Conservation (phyloP, 92 coral and sea anemone genomes). For the Scolanthus callimorphus region DNA sequence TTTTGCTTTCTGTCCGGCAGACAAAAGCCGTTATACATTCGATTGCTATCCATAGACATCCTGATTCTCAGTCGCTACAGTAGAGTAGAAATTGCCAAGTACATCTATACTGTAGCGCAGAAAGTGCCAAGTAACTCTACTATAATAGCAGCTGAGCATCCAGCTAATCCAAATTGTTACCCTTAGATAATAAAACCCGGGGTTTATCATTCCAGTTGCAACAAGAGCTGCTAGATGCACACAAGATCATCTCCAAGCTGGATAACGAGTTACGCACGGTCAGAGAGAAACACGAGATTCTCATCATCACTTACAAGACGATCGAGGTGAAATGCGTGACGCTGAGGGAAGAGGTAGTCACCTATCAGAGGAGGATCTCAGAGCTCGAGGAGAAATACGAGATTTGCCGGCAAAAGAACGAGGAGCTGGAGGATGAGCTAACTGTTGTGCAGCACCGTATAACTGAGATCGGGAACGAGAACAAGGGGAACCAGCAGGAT, state of each 20-base stretch:
- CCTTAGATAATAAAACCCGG: too few relatives aligned
- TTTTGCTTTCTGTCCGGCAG: too few relatives aligned
- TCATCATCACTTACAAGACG: constrained; percentile 65
- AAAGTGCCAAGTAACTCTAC: too few relatives aligned
- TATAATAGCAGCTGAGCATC: too few relatives aligned
- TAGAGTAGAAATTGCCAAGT: too few relatives aligned
- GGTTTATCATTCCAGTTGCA: constrained; percentile 27
- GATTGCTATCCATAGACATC: too few relatives aligned
- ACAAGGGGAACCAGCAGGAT: constrained; percentile 58
- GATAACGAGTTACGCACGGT: constrained; percentile 69
- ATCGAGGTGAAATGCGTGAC: constrained; percentile 57
- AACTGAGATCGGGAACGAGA: constrained; percentile 69
- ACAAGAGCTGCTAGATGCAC: constrained; percentile 78
- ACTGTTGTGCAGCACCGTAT: constrained; percentile 81
- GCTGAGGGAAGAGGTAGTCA: constrained; percentile 75
- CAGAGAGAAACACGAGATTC: constrained; percentile 60
- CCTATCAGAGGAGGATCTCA: constrained; percentile 77
- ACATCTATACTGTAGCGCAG: too few relatives aligned
- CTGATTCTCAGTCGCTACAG: too few relatives aligned
- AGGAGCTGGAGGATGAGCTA: constrained; percentile 84
- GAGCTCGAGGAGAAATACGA: constrained; percentile 93
- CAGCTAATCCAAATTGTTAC: too few relatives aligned
- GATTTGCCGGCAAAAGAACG: constrained; percentile 68
- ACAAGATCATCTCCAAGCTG: constrained; percentile 72
- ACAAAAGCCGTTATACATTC: too few relatives aligned